phyloP scores from a whole-genome alignment of 2,888 invertebrate species.

The Idaea dimidiata region DNA sequence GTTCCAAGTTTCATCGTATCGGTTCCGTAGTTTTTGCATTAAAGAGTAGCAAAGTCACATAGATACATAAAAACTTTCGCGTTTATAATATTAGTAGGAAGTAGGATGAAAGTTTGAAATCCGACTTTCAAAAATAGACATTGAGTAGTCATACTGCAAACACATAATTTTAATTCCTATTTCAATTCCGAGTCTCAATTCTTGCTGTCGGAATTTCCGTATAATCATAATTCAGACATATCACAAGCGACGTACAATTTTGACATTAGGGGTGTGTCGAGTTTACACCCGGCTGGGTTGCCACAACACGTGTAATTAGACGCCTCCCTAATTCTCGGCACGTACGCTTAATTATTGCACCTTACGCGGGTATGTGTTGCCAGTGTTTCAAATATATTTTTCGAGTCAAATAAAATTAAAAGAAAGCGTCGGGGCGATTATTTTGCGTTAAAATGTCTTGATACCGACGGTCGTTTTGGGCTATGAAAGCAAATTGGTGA shows the following conservation, averaged over 20 bases:
- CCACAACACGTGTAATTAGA: background rate
- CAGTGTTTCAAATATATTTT: background rate
- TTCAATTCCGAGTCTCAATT: background rate
- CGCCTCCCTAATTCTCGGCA: slow-evolving; percentile 1
- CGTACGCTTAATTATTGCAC: background rate
- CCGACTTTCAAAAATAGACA: too few relatives aligned
- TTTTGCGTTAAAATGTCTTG: slow-evolving; percentile 7
- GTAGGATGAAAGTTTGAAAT: too few relatives aligned
- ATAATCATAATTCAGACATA: background rate
- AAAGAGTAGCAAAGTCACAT: too few relatives aligned
- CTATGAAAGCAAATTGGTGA: background rate
- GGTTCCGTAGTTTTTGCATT: too few relatives aligned
- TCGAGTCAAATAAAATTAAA: background rate
- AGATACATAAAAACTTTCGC: too few relatives aligned
- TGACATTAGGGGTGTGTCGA: slow-evolving; percentile 1
- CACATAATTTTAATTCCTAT: too few relatives aligned
- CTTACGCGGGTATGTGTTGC: background rate
- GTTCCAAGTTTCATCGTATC: too few relatives aligned
- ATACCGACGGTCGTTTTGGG: background rate
- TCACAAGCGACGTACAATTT: background rate
- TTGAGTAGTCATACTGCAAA: too few relatives aligned
- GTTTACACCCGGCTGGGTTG: slow-evolving; percentile 1
- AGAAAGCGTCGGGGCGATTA: background rate
- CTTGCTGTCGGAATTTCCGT: background rate
- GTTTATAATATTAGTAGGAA: too few relatives aligned